phyloP scores from a whole-genome alignment of 2,888 invertebrate genomes.

The Zaprionus obscuricornis region DNA sequence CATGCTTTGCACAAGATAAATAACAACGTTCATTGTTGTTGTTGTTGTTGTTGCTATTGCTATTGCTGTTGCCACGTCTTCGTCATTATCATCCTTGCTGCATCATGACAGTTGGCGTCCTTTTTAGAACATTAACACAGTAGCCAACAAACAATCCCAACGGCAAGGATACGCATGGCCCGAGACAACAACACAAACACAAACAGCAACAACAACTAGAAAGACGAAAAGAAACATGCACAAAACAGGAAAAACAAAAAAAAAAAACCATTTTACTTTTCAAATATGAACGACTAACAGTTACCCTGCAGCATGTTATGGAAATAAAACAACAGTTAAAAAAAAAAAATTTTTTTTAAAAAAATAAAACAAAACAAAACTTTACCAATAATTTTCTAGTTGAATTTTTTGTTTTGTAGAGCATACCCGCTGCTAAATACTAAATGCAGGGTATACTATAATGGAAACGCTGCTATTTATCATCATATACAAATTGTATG shows the following conservation, averaged over 20 bases:
- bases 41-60: slow-evolving; percentile 6
- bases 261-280: background rate
- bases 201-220: slow-evolving; percentile 1
- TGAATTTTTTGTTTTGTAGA: too few relatives aligned
- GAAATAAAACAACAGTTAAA: too few relatives aligned
- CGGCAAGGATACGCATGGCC: slow-evolving; percentile 20
- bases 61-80: slow-evolving; percentile 49
- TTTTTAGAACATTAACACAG: slow-evolving; percentile 70
- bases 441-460: slow-evolving; percentile 11
- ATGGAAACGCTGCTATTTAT: slow-evolving; percentile 56
- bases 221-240: background rate
- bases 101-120: slow-evolving; percentile 66
- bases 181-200: slow-evolving; percentile 34
- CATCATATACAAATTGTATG: slow-evolving; percentile 43
- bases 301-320: too few relatives aligned
- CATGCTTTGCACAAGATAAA: slow-evolving; percentile 56
- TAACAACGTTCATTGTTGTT: slow-evolving; percentile 37
- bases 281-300: background rate
- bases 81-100: slow-evolving; percentile 63
- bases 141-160: slow-evolving; percentile 38
- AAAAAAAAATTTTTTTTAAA: too few relatives aligned
- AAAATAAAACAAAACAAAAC: too few relatives aligned
- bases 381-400: too few relatives aligned
- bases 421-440: too few relatives aligned
- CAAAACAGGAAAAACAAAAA: slow-evolving; percentile 6